phyloP scores from a whole-genome alignment of 1,140 invertebrate species.

The Cyrtorhinus lividipennis region DNA sequence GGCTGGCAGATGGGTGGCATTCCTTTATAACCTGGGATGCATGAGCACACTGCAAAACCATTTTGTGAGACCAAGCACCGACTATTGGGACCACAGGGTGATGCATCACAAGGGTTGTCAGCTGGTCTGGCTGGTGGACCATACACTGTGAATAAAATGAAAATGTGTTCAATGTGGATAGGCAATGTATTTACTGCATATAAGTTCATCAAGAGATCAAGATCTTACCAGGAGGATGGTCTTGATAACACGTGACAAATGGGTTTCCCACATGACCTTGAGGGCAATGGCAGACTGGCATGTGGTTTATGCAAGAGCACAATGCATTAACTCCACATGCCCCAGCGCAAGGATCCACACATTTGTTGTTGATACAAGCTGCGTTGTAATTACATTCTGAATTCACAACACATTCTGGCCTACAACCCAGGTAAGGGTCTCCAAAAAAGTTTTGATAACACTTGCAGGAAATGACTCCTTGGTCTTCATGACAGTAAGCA shows the following conservation, averaged over 20 bases:
- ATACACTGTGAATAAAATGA: no score
- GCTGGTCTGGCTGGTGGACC: conserved; percentile 22
- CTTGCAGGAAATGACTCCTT: conserved; percentile 44
- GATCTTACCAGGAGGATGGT: conserved; percentile 28
- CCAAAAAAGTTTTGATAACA: conserved; percentile 45
- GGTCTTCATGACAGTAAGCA: conserved; percentile 47
- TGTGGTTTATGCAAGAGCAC: conserved; percentile 61
- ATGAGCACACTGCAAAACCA: conserved; percentile 62
- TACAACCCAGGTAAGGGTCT: conserved; percentile 52
- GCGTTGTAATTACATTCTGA: conserved; percentile 50
- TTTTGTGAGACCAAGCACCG: conserved; percentile 53
- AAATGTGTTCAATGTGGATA: no score
- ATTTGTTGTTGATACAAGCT: conserved; percentile 65
- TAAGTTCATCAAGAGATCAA: no score
- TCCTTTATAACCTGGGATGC: conserved; percentile 60
- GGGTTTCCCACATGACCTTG: conserved; percentile 59
- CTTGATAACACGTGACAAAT: conserved; percentile 51
- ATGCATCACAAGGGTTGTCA: conserved; percentile 39
- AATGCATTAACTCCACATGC: conserved; percentile 60
- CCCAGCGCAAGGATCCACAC: conserved; percentile 57
- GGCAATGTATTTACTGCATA: no score
- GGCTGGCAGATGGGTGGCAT: conserved; percentile 63
- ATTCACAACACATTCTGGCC: conserved; percentile 63
- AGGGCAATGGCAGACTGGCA: conserved; percentile 61
- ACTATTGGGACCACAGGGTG: conserved; percentile 63